Evolutionary conservation across 1,140 invertebrate genomes (phyloP).

Genomic region (Drosophila malerkotliana): DNA sequence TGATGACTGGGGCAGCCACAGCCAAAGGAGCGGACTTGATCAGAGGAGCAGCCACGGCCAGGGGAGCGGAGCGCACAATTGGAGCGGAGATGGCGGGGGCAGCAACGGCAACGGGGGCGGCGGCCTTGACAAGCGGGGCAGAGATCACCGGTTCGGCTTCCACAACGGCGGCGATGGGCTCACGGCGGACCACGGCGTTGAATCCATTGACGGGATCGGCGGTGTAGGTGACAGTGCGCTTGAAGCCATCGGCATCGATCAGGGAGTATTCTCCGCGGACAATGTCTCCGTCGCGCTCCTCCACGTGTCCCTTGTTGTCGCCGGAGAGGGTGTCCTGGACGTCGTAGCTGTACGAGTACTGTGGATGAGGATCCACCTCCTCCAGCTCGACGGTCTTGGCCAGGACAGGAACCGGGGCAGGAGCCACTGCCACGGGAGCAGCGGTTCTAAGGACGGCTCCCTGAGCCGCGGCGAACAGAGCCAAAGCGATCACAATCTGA

Average conservation of each 20-base stretch:
- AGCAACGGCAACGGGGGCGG: conserved; percentile 66
- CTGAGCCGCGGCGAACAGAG: conserved; percentile 60
- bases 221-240: conserved; percentile 81
- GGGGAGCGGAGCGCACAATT: conserved; percentile 71
- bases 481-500: conserved; percentile 62
- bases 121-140: conserved; percentile 49
- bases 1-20: conserved; percentile 52
- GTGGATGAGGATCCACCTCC: conserved; percentile 83
- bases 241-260: conserved; percentile 79
- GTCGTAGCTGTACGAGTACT: conserved; percentile 85
- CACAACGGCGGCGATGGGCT: conserved; percentile 72
- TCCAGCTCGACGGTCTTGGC: conserved; percentile 71
- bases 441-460: conserved; percentile 57
- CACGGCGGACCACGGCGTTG: conserved; percentile 81
- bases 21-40: conserved; percentile 55
- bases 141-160: conserved; percentile 61
- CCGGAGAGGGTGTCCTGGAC: conserved; percentile 85
- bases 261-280: conserved; percentile 83
- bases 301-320: conserved; percentile 86
- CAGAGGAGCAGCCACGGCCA: conserved; percentile 41
- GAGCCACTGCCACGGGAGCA: conserved; percentile 64
- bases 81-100: conserved; percentile 51
- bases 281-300: conserved; percentile 85
- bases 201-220: conserved; percentile 79
- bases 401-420: conserved; percentile 52